These are phyloP conservation scores for Aporophyla lueneburgensis DNA, from an alignment of 2,888 invertebrate species.

Conservation along the genomic window DNA sequence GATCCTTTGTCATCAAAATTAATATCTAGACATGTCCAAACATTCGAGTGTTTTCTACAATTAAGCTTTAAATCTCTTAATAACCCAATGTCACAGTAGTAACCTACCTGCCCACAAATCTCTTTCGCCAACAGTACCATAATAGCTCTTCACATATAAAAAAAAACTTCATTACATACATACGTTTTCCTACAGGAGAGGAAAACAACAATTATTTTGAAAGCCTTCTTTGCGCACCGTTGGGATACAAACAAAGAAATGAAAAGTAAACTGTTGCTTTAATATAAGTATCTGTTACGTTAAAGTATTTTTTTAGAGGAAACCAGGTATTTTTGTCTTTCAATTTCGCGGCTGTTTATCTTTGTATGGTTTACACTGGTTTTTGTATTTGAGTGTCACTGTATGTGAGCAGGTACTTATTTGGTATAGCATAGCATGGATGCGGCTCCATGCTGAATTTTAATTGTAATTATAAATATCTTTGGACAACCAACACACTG, in stretches of 20 bases:
- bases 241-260: constrained; percentile 51
- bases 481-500: no score
- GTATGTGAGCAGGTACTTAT: no score
- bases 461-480: no score
- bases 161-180: constrained; percentile 26
- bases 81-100: background rate
- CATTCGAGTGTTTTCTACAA: no score
- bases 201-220: constrained; percentile 57
- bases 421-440: no score
- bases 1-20: no score
- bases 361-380: background rate
- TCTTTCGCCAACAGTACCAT: background rate
- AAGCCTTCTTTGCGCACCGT: constrained; percentile 44
- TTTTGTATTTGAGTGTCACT: background rate
- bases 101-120: background rate
- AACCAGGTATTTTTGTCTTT: background rate
- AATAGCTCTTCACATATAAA: background rate
- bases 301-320: constrained; percentile 4
- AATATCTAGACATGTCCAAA: no score
- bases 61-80: no score
- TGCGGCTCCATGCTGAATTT: no score
- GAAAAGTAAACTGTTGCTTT: constrained; percentile 47
- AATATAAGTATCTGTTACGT: constrained; percentile 12
- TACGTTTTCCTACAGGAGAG: background rate
- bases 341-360: constrained; percentile 12